Evolutionary conservation across 2,113 vertebrate species (phyloP).

Genomic region (Ammodytes marinus): DNA sequence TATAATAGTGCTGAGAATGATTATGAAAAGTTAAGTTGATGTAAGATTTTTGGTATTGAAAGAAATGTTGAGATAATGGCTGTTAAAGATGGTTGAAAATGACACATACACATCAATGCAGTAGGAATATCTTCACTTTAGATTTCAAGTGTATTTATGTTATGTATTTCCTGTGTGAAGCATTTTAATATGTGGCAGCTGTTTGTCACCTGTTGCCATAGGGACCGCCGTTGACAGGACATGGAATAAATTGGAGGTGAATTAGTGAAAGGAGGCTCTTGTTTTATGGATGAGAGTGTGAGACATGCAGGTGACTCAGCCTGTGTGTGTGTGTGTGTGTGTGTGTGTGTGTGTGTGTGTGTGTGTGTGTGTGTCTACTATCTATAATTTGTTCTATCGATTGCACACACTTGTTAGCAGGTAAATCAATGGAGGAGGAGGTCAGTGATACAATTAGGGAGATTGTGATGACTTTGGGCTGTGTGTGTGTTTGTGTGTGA

Average conservation of each 20-base stretch:
- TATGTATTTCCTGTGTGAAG: too few species aligned
- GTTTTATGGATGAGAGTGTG: constrained; percentile 57
- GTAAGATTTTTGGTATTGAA: too few species aligned
- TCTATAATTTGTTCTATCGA: constrained; percentile 60
- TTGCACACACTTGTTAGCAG: constrained; percentile 52
- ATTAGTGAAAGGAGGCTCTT: constrained; percentile 34
- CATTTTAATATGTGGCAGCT: neutral
- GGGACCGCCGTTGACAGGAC: constrained; percentile 7
- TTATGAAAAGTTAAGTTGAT: too few species aligned
- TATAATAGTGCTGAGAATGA: too few species aligned
- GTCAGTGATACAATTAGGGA: constrained; percentile 51
- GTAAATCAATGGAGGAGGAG: constrained; percentile 61
- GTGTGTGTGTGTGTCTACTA: neutral
- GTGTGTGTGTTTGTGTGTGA: neutral
- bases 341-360: neutral
- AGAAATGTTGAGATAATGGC: too few species aligned
- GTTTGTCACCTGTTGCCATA: constrained; percentile 4
- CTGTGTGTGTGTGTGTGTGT: constrained; percentile 22
- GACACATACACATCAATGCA: too few species aligned
- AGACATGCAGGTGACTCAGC: constrained; percentile 20
- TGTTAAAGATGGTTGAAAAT: too few species aligned
- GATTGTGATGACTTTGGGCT: constrained; percentile 62
- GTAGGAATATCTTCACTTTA: too few species aligned
- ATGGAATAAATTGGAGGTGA: constrained; percentile 29
- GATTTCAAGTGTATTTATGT: too few species aligned